Evolutionary conservation across 2,888 invertebrate species (phyloP).

Genomic region (Monochamus alternatus): DNA sequence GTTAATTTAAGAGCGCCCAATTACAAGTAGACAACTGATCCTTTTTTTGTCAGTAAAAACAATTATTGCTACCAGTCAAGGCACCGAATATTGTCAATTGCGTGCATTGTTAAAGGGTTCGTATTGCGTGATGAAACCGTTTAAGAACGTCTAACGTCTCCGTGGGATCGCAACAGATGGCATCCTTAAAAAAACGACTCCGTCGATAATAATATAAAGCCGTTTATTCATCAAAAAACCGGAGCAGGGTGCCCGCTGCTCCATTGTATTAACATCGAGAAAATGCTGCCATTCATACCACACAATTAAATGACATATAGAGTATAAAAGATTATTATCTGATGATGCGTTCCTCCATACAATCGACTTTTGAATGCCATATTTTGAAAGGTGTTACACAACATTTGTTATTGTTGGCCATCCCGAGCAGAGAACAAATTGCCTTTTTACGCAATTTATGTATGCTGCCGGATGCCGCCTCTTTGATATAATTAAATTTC

Average conservation of each 20-base stretch:
- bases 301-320: constrained; percentile 25
- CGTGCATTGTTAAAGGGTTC: background rate
- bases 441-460: background rate
- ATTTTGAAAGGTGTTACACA: constrained; percentile 30
- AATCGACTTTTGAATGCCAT: constrained; percentile 30
- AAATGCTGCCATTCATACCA: constrained; percentile 17
- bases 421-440: background rate
- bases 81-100: background rate
- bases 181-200: constrained; percentile 11
- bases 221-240: constrained; percentile 19
- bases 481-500: no score
- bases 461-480: no score
- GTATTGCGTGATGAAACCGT: background rate
- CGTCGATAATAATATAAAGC: constrained; percentile 26
- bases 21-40: background rate
- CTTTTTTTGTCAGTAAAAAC: background rate
- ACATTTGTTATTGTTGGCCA: constrained; percentile 18
- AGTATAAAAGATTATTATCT: constrained; percentile 29
- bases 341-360: constrained; percentile 20
- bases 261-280: constrained; percentile 7
- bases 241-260: constrained; percentile 9
- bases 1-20: no score
- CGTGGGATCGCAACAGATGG: constrained; percentile 15
- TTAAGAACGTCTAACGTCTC: background rate
- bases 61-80: background rate